Percentiles rank a stretch among this genome's conserved stretches.
Evolutionary conservation across 1,140 invertebrate genomes (phyloP).

Genomic region (Euura saliciscinereae): DNA sequence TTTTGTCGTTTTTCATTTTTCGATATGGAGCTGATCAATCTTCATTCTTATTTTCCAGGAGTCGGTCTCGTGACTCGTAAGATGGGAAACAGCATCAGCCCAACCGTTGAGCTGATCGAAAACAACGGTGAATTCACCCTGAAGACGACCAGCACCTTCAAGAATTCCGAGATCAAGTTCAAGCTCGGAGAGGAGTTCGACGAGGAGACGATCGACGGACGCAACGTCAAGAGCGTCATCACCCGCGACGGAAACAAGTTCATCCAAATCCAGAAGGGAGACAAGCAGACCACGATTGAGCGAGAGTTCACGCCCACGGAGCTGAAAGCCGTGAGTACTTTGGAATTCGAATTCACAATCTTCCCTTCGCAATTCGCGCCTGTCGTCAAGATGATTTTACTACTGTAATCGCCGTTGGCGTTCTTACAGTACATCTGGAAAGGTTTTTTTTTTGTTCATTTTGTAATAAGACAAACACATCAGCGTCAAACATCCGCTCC

Average conservation of each 20-base stretch:
- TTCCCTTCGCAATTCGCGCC: neutral
- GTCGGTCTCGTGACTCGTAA: slow-evolving; percentile 78
- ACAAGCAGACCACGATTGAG: slow-evolving; percentile 67
- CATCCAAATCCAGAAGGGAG: slow-evolving; percentile 71
- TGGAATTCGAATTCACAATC: no score
- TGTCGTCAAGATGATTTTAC: neutral
- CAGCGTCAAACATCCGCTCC: no score
- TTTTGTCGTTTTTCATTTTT: neutral
- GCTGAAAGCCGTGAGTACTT: slow-evolving; percentile 67
- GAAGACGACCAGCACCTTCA: slow-evolving; percentile 83
- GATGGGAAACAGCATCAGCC: slow-evolving; percentile 75
- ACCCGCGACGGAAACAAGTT: slow-evolving; percentile 73
- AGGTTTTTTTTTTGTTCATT: neutral
- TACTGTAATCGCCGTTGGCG: no score
- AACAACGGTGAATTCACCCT: slow-evolving; percentile 73
- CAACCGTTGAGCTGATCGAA: slow-evolving; percentile 74
- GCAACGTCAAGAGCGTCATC: slow-evolving; percentile 77
- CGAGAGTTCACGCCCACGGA: slow-evolving; percentile 73
- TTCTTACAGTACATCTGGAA: neutral
- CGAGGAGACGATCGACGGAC: slow-evolving; percentile 84
- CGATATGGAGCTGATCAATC: neutral
- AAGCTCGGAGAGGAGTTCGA: slow-evolving; percentile 84
- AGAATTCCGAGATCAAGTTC: slow-evolving; percentile 79
- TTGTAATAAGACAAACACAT: no score
- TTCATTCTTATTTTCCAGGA: slow-evolving; percentile 62